Conservation (phyloP, 2,888 invertebrate genomes). For the Athetis lepigone region DNA sequence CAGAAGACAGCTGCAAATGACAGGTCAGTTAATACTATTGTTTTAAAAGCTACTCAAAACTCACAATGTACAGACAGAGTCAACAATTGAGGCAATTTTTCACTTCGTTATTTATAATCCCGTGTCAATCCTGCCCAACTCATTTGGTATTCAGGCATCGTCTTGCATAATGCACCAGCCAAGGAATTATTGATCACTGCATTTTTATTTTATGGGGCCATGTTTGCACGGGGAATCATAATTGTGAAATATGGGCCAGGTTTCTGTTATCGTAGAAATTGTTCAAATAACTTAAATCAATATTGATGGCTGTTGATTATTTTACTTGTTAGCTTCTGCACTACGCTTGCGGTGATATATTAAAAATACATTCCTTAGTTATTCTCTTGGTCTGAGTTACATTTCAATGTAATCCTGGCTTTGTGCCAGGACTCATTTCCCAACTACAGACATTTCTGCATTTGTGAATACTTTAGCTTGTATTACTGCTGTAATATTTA, state of each 20-base stretch:
- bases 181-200: conserved; percentile 62
- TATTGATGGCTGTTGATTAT: conserved; percentile 49
- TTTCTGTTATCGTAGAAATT: conserved; percentile 39
- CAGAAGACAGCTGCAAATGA: conserved; percentile 89
- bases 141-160: conserved; percentile 68
- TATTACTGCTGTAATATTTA: conserved; percentile 8
- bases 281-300: conserved; percentile 52
- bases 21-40: conserved; percentile 79
- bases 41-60: conserved; percentile 39
- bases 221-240: conserved; percentile 56
- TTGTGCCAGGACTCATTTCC: conserved; percentile 47
- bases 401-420: conserved; percentile 54
- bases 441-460: conserved; percentile 37
- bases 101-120: conserved; percentile 55
- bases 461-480: conserved; percentile 23
- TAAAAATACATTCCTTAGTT: conserved; percentile 43
- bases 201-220: conserved; percentile 59
- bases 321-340: conserved; percentile 57
- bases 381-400: conserved; percentile 37
- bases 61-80: conserved; percentile 26
- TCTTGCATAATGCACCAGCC: conserved; percentile 66
- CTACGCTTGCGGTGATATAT: conserved; percentile 48
- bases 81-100: conserved; percentile 55
- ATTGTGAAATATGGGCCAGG: conserved; percentile 62
- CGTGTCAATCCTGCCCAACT: conserved; percentile 54